Conservation (phyloP, 2,113 vertebrate genomes). For the Centrocercus urophasianus region DNA sequence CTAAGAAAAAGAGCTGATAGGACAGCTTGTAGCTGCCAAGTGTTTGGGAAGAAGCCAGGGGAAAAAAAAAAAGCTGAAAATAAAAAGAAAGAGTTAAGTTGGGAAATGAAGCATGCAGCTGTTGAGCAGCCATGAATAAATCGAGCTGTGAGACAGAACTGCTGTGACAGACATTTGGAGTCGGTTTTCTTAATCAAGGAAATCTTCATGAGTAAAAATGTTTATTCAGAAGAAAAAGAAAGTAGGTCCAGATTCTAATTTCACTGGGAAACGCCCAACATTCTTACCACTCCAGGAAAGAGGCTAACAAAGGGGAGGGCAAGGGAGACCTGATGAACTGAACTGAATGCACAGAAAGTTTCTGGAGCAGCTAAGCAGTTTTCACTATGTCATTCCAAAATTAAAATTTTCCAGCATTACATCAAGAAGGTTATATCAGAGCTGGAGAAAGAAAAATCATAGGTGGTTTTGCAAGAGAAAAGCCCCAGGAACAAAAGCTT, state of each 20-base stretch:
- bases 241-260: not conserved
- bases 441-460: not conserved
- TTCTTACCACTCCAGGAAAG: not conserved
- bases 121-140: constrained; percentile 37
- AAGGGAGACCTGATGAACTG: not conserved
- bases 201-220: constrained; percentile 6
- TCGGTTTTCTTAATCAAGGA: constrained; percentile 22
- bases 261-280: not conserved
- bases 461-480: constrained; percentile 13
- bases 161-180: constrained; percentile 14
- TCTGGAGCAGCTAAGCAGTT: not conserved
- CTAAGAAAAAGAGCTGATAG: not conserved
- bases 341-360: not conserved
- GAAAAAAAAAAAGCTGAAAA: not conserved
- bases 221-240: not conserved
- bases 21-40: constrained; percentile 46
- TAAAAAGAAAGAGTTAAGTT: not conserved
- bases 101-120: constrained; percentile 57
- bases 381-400: not conserved
- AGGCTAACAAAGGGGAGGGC: not conserved
- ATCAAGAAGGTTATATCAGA: not conserved
- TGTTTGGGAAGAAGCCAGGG: constrained; percentile 48
- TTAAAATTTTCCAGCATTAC: not conserved
- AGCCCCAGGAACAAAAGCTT: not conserved
- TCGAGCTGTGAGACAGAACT: not conserved